phyloP scores from a whole-genome alignment of 2,888 invertebrate species.

The Rhopalosiphum nymphaeae region DNA sequence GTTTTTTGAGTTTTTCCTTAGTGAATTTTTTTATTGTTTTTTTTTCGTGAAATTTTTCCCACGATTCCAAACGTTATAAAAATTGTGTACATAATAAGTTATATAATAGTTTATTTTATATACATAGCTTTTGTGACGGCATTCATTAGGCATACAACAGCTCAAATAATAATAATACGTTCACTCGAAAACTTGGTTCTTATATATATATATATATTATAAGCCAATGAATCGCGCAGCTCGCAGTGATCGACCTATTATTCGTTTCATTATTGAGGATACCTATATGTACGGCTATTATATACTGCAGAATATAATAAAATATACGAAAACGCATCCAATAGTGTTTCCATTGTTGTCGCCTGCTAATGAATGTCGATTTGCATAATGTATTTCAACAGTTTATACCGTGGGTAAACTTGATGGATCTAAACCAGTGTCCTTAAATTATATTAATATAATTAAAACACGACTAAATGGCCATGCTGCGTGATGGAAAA shows the following conservation, averaged over 20 bases:
- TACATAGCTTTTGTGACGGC: neutral
- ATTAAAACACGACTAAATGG: neutral
- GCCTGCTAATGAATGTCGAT: neutral
- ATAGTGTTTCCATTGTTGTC: neutral
- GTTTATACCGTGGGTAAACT: neutral
- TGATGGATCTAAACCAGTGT: neutral
- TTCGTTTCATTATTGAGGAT: neutral
- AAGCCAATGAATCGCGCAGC: neutral
- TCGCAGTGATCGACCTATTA: neutral
- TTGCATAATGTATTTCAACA: neutral
- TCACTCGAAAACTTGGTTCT: neutral
- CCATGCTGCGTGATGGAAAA: neutral
- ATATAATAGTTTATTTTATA: neutral
- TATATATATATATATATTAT: neutral
- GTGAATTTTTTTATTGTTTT: too few species aligned
- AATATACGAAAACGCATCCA: neutral
- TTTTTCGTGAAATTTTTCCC: too few species aligned
- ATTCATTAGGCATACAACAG: neutral
- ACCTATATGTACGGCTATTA: neutral
- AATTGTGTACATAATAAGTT: neutral
- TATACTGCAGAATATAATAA: neutral
- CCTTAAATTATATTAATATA: neutral
- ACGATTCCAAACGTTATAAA: too few species aligned
- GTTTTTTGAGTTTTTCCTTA: too few species aligned
- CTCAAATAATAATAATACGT: neutral